These are phyloP conservation scores for Nesidiocoris tenuis DNA, from an alignment of 2,888 invertebrate genomes.

Conservation along the genomic window DNA sequence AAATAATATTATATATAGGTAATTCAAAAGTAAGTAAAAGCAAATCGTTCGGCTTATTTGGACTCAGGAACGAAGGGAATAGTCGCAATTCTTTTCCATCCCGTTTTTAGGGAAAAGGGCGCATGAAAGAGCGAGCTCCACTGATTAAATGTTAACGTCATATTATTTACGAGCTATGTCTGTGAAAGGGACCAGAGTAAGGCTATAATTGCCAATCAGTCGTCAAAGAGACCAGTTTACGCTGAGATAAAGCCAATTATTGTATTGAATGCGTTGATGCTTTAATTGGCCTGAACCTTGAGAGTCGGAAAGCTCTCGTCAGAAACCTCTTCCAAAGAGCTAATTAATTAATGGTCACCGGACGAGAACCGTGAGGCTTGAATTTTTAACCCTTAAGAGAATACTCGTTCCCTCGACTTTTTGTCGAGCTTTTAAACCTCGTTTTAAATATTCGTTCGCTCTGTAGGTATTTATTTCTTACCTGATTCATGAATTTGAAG, in stretches of 20 bases:
- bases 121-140: too few species aligned
- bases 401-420: not conserved
- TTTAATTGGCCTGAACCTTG: not conserved
- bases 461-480: too few species aligned
- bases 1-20: too few species aligned
- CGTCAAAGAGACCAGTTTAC: not conserved
- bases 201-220: not conserved
- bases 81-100: too few species aligned
- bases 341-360: conserved; percentile 1
- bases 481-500: too few species aligned
- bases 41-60: too few species aligned
- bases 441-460: too few species aligned
- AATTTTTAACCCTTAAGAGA: not conserved
- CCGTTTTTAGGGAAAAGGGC: too few species aligned
- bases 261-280: not conserved
- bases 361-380: not conserved
- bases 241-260: conserved; percentile 1
- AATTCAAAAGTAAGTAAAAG: too few species aligned
- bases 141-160: too few species aligned
- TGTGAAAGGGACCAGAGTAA: not conserved
- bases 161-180: too few species aligned
- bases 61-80: too few species aligned
- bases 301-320: conserved; percentile 1
- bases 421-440: not conserved
- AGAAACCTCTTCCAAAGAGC: not conserved